phyloP scores from a whole-genome alignment of 2,113 vertebrate genomes.

The Setophaga kirtlandii region DNA sequence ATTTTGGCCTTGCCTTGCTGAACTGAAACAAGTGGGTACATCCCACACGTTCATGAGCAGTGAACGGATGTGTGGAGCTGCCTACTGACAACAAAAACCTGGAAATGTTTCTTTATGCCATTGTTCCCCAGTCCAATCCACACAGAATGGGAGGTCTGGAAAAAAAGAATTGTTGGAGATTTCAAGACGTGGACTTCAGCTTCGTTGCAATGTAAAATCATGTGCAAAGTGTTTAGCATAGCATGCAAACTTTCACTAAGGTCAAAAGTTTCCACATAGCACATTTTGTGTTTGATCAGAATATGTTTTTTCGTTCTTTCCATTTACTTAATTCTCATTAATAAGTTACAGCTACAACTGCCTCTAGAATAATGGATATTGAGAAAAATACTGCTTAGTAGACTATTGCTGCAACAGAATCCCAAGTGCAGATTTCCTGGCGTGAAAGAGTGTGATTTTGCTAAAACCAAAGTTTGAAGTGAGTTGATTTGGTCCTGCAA shows the following conservation, averaged over 20 bases:
- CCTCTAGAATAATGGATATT: background rate
- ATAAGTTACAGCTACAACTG: background rate
- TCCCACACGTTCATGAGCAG: rapidly evolving
- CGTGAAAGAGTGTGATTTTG: background rate
- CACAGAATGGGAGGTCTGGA: background rate
- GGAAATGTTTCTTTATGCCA: background rate
- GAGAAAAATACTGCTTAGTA: background rate
- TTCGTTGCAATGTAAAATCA: background rate
- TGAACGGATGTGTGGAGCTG: background rate
- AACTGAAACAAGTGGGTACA: background rate
- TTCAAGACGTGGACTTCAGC: background rate
- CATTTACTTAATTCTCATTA: background rate
- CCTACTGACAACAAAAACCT: background rate
- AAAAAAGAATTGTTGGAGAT: background rate
- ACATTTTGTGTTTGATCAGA: background rate
- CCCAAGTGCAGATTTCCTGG: background rate
- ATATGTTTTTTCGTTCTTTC: background rate
- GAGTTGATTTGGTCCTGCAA: background rate
- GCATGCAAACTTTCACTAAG: background rate
- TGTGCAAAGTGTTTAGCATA: background rate
- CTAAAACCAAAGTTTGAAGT: background rate
- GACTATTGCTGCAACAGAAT: background rate
- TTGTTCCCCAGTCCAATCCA: background rate
- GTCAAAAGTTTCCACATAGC: background rate
- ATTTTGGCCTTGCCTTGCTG: background rate